Evolutionary conservation across 2,797 vertebrate genomes (phyloP).

Genomic region (Notolabrus celidotus): DNA sequence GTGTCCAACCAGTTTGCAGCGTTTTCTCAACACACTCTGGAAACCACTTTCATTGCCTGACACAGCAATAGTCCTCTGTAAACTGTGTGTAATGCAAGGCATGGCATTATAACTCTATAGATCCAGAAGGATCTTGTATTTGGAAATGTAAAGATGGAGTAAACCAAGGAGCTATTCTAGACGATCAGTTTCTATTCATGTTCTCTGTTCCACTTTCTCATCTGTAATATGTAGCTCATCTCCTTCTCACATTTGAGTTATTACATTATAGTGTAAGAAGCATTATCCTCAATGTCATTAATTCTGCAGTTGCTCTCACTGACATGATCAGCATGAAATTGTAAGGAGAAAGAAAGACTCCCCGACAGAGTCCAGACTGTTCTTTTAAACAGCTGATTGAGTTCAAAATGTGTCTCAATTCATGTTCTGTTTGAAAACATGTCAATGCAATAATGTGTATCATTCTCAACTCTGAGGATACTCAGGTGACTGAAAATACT

Average conservation of each 20-base stretch:
- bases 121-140: not conserved
- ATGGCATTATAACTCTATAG: not conserved
- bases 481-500: not conserved
- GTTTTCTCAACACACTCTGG: too few species aligned
- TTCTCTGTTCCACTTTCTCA: slow-evolving; percentile 22
- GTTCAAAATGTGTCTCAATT: not conserved
- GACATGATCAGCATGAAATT: slow-evolving; percentile 18
- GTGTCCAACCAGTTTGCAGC: too few species aligned
- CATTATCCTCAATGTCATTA: slow-evolving; percentile 16
- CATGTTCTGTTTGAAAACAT: too few species aligned
- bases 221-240: slow-evolving; percentile 11
- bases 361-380: slow-evolving; percentile 9
- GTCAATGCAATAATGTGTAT: too few species aligned
- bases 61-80: too few species aligned
- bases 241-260: not conserved
- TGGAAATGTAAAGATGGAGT: not conserved
- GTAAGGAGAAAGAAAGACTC: not conserved
- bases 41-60: too few species aligned
- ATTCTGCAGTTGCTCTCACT: slow-evolving; percentile 12
- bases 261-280: slow-evolving; percentile 12
- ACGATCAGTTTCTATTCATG: not conserved
- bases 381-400: not conserved
- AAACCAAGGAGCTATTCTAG: not conserved
- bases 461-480: slow-evolving; percentile 7
- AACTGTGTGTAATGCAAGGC: too few species aligned